Conservation (phyloP, 2,888 invertebrate genomes). For the Hypselothyrea guttata region DNA sequence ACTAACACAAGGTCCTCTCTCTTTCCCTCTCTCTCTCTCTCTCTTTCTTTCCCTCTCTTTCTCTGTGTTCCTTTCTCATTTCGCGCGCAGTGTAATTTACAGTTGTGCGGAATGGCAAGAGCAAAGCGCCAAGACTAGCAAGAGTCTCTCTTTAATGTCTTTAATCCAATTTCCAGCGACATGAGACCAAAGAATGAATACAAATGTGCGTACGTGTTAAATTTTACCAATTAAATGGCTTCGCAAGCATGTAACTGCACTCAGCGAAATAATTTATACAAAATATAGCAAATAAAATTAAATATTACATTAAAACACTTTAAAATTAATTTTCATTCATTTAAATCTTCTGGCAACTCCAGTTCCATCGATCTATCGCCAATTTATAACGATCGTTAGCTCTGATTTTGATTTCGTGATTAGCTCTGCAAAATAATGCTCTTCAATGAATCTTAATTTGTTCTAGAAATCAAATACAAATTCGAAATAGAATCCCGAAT, state of each 20-base stretch:
- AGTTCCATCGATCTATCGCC: no score
- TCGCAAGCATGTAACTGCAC: constrained; percentile 3
- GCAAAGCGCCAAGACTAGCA: constrained; percentile 22
- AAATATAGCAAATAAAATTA: no score
- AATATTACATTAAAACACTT: no score
- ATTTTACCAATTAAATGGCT: constrained; percentile 80
- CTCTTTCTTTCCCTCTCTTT: neutral
- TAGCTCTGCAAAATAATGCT: no score
- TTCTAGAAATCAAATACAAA: no score
- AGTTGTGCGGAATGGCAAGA: constrained; percentile 50
- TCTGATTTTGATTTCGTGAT: no score
- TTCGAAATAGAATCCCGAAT: no score
- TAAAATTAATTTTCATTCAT: no score
- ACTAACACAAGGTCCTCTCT: constrained; percentile 56
- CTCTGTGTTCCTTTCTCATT: constrained; percentile 18
- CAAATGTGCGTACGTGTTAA: constrained; percentile 81
- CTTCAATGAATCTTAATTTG: no score
- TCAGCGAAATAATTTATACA: no score
- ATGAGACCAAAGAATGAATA: constrained; percentile 74
- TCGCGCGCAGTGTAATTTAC: constrained; percentile 66
- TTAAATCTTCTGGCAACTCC: no score
- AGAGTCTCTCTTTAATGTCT: constrained; percentile 64
- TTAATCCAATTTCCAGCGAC: constrained; percentile 72
- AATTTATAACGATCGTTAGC: no score
- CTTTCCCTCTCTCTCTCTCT: constrained; percentile 14